Percentiles rank a stretch among this genome's conserved stretches.
Evolutionary conservation across 2,797 vertebrate species (phyloP).

Genomic region (Ctenopoma multispine): DNA sequence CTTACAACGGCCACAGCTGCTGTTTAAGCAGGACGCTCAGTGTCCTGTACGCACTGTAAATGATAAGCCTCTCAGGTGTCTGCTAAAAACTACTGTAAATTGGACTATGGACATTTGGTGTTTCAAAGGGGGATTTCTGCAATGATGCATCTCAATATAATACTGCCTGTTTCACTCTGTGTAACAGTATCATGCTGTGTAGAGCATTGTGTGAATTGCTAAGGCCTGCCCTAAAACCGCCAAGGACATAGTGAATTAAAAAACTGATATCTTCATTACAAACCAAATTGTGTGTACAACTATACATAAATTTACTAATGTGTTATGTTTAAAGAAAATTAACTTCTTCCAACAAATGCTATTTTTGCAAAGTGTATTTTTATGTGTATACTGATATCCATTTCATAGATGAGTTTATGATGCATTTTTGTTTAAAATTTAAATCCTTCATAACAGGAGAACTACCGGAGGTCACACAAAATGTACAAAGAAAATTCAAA

Average conservation of each 20-base stretch:
- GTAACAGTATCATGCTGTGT: conserved; percentile 15
- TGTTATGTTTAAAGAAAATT: conserved; percentile 32
- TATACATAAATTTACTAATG: conserved; percentile 17
- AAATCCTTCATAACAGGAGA: conserved; percentile 26
- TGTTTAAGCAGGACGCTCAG: conserved; percentile 43
- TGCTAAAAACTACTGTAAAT: conserved; percentile 33
- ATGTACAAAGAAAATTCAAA: conserved; percentile 12
- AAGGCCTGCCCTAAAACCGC: conserved; percentile 22
- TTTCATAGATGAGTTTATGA: conserved; percentile 18
- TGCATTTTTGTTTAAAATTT: conserved; percentile 8
- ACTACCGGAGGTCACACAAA: conserved; percentile 9
- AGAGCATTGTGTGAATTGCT: conserved; percentile 29
- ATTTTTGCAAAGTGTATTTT: conserved; percentile 46
- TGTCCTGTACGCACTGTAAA: background rate
- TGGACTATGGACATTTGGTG: conserved; percentile 28
- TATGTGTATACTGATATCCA: conserved; percentile 59
- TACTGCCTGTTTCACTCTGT: conserved; percentile 27
- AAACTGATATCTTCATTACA: conserved; percentile 17
- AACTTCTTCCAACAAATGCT: conserved; percentile 27
- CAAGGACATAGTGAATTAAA: conserved; percentile 18
- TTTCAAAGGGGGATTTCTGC: conserved; percentile 20
- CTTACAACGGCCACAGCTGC: conserved; percentile 91
- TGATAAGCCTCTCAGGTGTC: background rate
- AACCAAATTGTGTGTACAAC: conserved; percentile 8
- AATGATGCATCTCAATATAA: conserved; percentile 27